These are phyloP conservation scores for Chrysaora quinquecirrha DNA, from an alignment of 30 jellyfish, hydroid and myxozoan genomes.

Conservation along the genomic window DNA sequence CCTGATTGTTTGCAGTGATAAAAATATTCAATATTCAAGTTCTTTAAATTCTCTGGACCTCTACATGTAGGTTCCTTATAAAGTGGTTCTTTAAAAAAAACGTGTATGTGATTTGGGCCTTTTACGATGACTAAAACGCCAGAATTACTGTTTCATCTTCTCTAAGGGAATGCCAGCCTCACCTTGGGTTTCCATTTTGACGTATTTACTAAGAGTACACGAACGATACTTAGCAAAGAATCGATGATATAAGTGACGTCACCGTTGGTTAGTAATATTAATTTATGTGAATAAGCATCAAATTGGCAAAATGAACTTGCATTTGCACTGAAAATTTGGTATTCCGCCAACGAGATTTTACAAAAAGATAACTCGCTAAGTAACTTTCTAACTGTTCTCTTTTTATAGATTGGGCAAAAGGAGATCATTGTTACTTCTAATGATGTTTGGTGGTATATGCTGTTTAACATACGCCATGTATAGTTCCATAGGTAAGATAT, in stretches of 20 bases:
- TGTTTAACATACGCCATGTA: slow-evolving; percentile 21
- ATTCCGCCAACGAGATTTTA: not conserved
- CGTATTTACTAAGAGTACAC: not conserved
- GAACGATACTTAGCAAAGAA: not conserved
- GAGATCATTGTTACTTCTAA: slow-evolving; percentile 2
- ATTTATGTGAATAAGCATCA: too few species aligned
- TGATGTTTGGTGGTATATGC: slow-evolving; percentile 41
- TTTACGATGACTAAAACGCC: too few species aligned
- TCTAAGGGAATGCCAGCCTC: too few species aligned
- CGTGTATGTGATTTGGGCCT: too few species aligned
- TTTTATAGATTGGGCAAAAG: slow-evolving; percentile 47
- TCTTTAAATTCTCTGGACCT: too few species aligned
- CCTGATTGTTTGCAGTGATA: too few species aligned
- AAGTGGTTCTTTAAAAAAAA: too few species aligned
- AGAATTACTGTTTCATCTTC: too few species aligned
- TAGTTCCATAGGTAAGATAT: slow-evolving; percentile 24
- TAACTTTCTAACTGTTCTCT: not conserved
- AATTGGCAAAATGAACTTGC: not conserved
- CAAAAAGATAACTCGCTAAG: not conserved
- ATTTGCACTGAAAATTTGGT: not conserved
- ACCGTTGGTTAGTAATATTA: not conserved
- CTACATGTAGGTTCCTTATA: too few species aligned
- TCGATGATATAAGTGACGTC: not conserved
- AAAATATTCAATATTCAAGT: too few species aligned
- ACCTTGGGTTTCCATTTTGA: too few species aligned